These are phyloP conservation scores for Stegophylla sp. DNA, from an alignment of 2,888 invertebrate species.

Conservation along the genomic window DNA sequence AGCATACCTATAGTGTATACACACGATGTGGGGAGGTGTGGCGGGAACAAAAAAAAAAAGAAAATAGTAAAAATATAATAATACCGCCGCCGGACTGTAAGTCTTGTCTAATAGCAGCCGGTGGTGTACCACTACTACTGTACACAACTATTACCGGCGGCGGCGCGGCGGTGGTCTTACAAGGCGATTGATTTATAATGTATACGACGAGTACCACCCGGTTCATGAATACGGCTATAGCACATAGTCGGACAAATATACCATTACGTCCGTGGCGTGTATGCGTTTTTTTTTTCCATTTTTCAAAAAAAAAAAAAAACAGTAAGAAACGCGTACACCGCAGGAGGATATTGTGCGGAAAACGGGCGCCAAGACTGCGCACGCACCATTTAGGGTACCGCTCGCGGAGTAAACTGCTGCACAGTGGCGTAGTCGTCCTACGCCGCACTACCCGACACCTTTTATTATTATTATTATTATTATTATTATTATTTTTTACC, in stretches of 20 bases:
- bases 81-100: constrained; percentile 27
- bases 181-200: constrained; percentile 28
- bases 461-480: neutral
- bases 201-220: neutral
- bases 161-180: too few relatives aligned
- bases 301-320: too few relatives aligned
- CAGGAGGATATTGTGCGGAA: neutral
- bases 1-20: neutral
- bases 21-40: neutral
- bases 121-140: neutral
- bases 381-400: constrained; percentile 36
- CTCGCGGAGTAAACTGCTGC: neutral
- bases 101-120: constrained; percentile 8
- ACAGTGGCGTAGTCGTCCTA: neutral
- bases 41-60: too few relatives aligned
- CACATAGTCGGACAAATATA: neutral
- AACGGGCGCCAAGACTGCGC: constrained; percentile 16
- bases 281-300: too few relatives aligned
- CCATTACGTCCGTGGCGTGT: neutral
- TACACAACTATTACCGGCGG: constrained; percentile 9
- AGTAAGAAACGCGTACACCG: too few relatives aligned
- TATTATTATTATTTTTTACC: neutral
- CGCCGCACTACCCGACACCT: neutral
- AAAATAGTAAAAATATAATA: constrained; percentile 17
- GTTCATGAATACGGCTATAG: too few relatives aligned